Base-by-base conservation (phyloP, 2,888 invertebrate species). In the Automeris io region DNA sequence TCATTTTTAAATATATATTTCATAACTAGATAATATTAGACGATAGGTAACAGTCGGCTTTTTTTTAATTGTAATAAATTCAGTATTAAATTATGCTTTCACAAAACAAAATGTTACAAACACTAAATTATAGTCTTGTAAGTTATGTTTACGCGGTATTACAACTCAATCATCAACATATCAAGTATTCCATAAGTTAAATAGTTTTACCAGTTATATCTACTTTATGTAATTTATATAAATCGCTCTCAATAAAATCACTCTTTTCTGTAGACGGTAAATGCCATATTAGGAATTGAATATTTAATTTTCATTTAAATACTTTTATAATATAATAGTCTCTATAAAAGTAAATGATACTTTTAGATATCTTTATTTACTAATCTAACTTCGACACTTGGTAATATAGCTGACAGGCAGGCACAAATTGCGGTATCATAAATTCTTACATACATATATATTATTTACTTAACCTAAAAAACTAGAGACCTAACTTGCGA, bases 261-360 rank as follows among this genome's bases (percentile, higher is more conserved):
- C 81, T 83, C 71, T 63, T 69, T 48, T 62, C 73, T 66, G 70
- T 77, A 78, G 74, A 83, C 81, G 79, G 79, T 85, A 85, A 86
- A 86, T 86, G 85, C 85, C 83, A 71, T 82, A 69, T 70, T 85
- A 85, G 85, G 85, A 85, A 83, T 85, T 73, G 70, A 62, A 75
- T 74, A 78, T 73, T 70, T 58, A 46, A 52, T 59, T 46, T 42
- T 50, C 45, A 49, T 54, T 74, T 72, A 76, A 67, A 70, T 60
- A 63, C 66, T 68, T 65, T 29, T 64, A 43, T 33, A 22, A 39
- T 34, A 41, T 37, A 41, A 35, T 29, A 23, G 34, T 37, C 37
- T 37, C 34, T 46, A 49, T 55, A 19, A 19, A 5, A 60, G 60
- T 61, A 65, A 56, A 64, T 56, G 63, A 68, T 69, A 65, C 48